Evolutionary conservation across 2,797 vertebrate species (phyloP), one percentile per base, ranked within the genome.

Genomic region (Hydrophis major): DNA sequence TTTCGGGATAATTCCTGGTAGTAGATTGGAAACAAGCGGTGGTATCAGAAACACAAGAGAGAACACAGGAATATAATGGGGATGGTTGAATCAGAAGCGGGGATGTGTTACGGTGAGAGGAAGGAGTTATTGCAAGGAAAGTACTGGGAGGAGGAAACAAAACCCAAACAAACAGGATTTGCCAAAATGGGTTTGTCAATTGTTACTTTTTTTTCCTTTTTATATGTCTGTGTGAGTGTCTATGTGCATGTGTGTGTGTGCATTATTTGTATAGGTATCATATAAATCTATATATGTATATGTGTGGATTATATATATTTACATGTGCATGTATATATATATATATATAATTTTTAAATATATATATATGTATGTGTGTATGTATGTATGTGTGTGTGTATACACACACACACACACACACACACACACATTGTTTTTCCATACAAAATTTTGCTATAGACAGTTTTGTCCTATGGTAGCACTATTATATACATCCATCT

Each of bases 1-100:
- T 99, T 99, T 99, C 99, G 99, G 99, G 98, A 99, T 98, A 98
- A 99, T 98, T 98, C 99, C 99, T 99, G 98, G 98, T 98, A 98
- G 98, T 97, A 98, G 98, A 98, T 98, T 95, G 98, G 97, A 99
- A 98, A 99, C 98, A 99, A 98, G 98, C 96, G 97, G 96, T 95
- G 96, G 93, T 55, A 94, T 98, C 96, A 98, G 97, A 98, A 96
- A 97, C 96, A 95, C 97, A 97, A 97, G 96, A 98, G 93, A 89
- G 96, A 97, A 96, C 96, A 96, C 96, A 94, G 96, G 97, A 97
- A 96, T 95, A 95, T 97, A 97, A 96, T 95, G 96, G 95, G 93
- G 95, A 96, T 53, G 95, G 92, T 93, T 95, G 95, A 94, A 91
- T 95, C 88, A 66, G 90, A 91, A 95, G 95, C 74, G 2, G 37